Evolutionary conservation across 2,888 invertebrate genomes (phyloP), one percentile per base, ranked within the genome.

Genomic region (Caenorhabditis afra): DNA sequence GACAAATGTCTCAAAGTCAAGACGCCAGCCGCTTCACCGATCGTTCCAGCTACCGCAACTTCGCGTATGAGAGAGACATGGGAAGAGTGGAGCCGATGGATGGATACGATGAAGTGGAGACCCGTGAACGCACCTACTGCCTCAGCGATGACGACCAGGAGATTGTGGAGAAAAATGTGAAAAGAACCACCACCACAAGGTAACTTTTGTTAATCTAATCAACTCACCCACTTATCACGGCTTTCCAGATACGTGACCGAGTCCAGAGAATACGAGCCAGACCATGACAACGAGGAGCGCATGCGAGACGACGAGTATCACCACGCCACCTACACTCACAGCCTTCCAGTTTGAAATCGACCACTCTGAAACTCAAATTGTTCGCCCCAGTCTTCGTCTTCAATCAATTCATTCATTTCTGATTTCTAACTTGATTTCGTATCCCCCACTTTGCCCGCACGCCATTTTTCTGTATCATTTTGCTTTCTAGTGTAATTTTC

Each of bases 31-130:
- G 49, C 18, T 71, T 45, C 53, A 61, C 39, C 14, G 82, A 82
- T 47, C 73, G 83, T 8, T 77, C 79, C 47, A 83, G 83, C 55
- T 83, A 80, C 49, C 58, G 83, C 10, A 83, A 83, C 58, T 83
- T 73, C 50, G 83, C 81, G 29, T 83, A 80, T 49, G 83, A 83
- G 37, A 57, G 83, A 35, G 83, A 83, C 53, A 78, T 83, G 79
- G 83, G 81, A 65, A 50, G 79, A 53, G 83, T 83, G 1, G 83
- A 81, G 41, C 83, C 83, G 45, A 50, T 83, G 67, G 76, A 76
- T 29, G 83, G 83, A 20, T 83, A 67, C 37, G 83, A 83, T 73
- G 81, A 83, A 64, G 79, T 83, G 14, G 83, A 83, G 45, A 83
- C 83, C 23, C 76, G 83, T 12, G 83, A 83, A 52, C 45, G 79